These are phyloP conservation scores for Menidia beryllina DNA, from an alignment of 2,113 vertebrate genomes.

Conservation along the genomic window DNA sequence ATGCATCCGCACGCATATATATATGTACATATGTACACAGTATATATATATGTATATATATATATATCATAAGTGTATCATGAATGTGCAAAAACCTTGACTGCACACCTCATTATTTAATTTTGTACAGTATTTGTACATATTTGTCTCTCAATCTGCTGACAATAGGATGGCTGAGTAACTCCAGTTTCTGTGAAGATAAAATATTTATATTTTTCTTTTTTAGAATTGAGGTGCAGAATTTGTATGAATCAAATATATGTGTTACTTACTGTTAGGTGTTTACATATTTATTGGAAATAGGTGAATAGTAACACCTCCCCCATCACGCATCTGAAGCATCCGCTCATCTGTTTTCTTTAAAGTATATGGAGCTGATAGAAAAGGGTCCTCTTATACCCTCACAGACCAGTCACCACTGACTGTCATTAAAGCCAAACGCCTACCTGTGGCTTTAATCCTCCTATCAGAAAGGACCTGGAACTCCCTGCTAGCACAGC, in stretches of 20 bases:
- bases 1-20: background rate
- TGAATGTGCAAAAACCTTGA: too few species aligned
- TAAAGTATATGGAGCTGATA: slow-evolving; percentile 47
- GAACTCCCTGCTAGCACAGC: slow-evolving; percentile 66
- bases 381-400: slow-evolving; percentile 42
- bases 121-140: slow-evolving; percentile 15
- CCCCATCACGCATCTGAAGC: slow-evolving; percentile 22
- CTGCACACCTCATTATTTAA: background rate
- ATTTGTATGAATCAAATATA: background rate
- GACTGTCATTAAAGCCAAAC: slow-evolving; percentile 63
- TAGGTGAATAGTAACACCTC: slow-evolving; percentile 18
- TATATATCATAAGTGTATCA: too few species aligned
- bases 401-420: slow-evolving; percentile 56
- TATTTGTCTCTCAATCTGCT: background rate
- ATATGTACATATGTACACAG: too few species aligned
- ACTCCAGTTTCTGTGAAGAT: background rate
- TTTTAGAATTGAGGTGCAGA: background rate
- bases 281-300: slow-evolving; percentile 51
- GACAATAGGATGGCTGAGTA: background rate
- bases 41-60: too few species aligned
- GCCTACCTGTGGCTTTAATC: slow-evolving; percentile 68
- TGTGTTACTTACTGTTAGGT: background rate
- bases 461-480: slow-evolving; percentile 61
- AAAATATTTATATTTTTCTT: background rate
- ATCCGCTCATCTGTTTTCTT: slow-evolving; percentile 44